Evolutionary conservation across 1,140 invertebrate species (phyloP), one percentile per base, ranked within the genome.

Genomic region (Polypedilum vanderplanki): DNA sequence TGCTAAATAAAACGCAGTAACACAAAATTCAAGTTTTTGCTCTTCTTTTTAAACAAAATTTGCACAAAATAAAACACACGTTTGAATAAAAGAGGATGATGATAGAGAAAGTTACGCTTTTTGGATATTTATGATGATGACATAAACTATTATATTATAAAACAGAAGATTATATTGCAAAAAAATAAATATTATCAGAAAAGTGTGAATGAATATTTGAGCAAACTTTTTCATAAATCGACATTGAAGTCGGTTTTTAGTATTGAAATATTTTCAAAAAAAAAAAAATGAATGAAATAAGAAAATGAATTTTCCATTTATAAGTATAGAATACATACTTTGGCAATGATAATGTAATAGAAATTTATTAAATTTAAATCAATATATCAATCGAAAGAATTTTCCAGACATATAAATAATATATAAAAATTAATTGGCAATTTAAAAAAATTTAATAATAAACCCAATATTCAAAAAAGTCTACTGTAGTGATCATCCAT

Each of bases 1-100:
- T 79, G 81, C 80, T 75, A 82, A 83, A 80, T 83, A 18, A 76
- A 40, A 22, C 9, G 1, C 41, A 46, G 8, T 2, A 46, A 46
- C 24, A 33, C 24, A 33, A 33, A 33, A 1, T 33, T 5, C 1
- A 33, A 1, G 1, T 33, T 46, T 57, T 57, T 57, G 46, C 46
- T 57, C 46, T 57, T n/a, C n/a, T 57, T 15, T 3, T n/a, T 57
- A 57, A 57, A 57, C 12, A 4, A n/a, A 12, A n/a, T 57, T 57
- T 57, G 46, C 46, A 57, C 46, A 57, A 57, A 57, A 12, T n/a
- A 12, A n/a, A n/a, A 57, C n/a, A n/a, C 12, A 57, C 4, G 15
- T 12, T n/a, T 4, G 15, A 46, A 46, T 4, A 9, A 9, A 12
- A 46, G 8, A n/a, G 46, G 15, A 57, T 57, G 12, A 57, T 12